phyloP scores from a whole-genome alignment of 2,888 invertebrate genomes.

The Pollenia amentaria region DNA sequence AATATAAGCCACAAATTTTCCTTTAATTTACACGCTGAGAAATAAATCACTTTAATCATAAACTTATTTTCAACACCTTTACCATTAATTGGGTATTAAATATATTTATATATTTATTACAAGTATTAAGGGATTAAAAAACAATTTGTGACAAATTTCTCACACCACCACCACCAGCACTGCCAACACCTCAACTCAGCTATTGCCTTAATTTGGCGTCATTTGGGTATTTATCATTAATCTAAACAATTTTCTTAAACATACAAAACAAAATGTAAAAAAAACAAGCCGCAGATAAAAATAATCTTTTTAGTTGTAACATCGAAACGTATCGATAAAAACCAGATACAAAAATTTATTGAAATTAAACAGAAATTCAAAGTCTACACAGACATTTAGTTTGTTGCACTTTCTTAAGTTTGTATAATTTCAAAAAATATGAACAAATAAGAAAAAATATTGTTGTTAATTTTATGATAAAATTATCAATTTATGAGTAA shows the following conservation, averaged over 20 bases:
- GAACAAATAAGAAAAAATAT: constrained; percentile 16
- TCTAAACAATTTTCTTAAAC: constrained; percentile 26
- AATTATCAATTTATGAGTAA: constrained; percentile 61
- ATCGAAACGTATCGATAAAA: constrained; percentile 9
- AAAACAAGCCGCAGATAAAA: constrained; percentile 45
- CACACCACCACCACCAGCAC: constrained; percentile 16
- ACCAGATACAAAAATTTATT: constrained; percentile 2
- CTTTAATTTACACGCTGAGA: not conserved
- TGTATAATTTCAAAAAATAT: constrained; percentile 10
- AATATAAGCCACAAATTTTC: too few species aligned
- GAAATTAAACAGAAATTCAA: constrained; percentile 32
- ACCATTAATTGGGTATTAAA: not conserved
- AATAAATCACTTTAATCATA: constrained; percentile 8
- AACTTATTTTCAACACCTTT: constrained; percentile 21
- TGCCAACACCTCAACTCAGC: not conserved
- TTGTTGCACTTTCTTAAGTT: constrained; percentile 24
- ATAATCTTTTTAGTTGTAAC: constrained; percentile 28
- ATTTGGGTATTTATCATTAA: constrained; percentile 9
- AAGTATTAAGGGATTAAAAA: constrained; percentile 49
- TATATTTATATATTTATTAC: constrained; percentile 30
- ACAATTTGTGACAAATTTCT: constrained; percentile 61
- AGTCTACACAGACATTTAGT: not conserved
- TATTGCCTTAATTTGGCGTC: constrained; percentile 36
- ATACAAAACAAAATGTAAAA: constrained; percentile 7
- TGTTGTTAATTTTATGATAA: constrained; percentile 68